Percentiles rank a stretch among this genome's conserved stretches.
phyloP scores from a whole-genome alignment of 2,113 vertebrate genomes.

The Charina bottae region DNA sequence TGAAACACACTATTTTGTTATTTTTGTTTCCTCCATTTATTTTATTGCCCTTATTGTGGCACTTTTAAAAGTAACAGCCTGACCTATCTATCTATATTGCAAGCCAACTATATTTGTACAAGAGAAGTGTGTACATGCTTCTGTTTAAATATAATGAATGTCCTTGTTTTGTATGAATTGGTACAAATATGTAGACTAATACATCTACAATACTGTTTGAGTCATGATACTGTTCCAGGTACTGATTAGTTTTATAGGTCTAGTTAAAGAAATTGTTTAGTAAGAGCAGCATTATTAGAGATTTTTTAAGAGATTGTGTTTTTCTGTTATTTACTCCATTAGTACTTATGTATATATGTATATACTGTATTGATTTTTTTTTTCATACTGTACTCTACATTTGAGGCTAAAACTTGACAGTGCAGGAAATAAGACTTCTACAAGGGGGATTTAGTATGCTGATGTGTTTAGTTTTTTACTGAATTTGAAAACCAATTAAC shows the following conservation, averaged over 20 bases:
- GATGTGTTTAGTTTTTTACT: neutral
- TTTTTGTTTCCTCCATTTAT: constrained; percentile 49
- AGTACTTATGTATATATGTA: neutral
- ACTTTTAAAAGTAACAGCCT: neutral
- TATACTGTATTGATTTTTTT: neutral
- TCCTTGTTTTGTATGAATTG: neutral
- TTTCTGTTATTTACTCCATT: neutral
- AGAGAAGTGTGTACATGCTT: constrained; percentile 29
- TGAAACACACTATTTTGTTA: constrained; percentile 49
- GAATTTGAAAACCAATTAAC: neutral
- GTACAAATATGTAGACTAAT: neutral
- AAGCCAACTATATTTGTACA: neutral
- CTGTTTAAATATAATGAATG: constrained; percentile 3
- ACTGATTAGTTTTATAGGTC: neutral
- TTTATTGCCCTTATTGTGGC: constrained; percentile 40
- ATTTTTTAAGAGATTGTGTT: neutral
- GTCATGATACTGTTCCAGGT: neutral
- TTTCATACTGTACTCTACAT: neutral
- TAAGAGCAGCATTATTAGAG: neutral
- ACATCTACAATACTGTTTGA: neutral
- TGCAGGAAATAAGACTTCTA: neutral
- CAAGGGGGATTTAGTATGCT: neutral
- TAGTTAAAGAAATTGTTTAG: neutral
- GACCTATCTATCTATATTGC: neutral
- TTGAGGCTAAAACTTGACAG: neutral